phyloP scores from a whole-genome alignment of 2,888 invertebrate genomes.

The Acanthoscelides obtectus region DNA sequence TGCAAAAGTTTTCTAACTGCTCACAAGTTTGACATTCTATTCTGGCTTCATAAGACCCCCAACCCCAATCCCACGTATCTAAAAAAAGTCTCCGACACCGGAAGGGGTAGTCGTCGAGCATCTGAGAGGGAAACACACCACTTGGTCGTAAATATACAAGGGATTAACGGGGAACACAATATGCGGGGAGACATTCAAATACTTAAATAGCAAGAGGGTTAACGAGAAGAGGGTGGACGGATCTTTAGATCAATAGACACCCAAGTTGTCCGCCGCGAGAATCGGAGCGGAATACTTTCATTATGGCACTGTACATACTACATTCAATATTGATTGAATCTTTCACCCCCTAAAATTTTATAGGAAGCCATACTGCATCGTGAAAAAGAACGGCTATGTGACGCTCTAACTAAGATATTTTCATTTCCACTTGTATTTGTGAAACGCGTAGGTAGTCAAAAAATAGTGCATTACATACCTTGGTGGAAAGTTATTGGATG shows the following conservation, averaged over 20 bases:
- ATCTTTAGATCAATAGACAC: neutral
- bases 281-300: neutral
- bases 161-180: neutral
- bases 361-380: too few species aligned
- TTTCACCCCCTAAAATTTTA: neutral
- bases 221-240: neutral
- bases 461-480: too few species aligned
- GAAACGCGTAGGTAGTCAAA: too few species aligned
- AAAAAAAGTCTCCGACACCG: neutral
- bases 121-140: neutral
- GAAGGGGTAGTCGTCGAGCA: neutral
- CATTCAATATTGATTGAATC: neutral
- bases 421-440: too few species aligned
- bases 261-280: neutral
- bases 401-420: too few species aligned
- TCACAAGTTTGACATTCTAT: too few species aligned
- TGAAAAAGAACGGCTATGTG: too few species aligned
- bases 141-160: neutral
- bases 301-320: neutral
- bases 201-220: neutral
- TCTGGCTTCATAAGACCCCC: too few species aligned
- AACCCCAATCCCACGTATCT: too few species aligned
- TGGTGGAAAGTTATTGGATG: too few species aligned
- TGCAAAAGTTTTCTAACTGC: too few species aligned
- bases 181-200: neutral